Percentiles rank a stretch among this genome's conserved stretches.
Evolutionary conservation across 2,797 vertebrate genomes (phyloP).

Genomic region (Sparus aurata): DNA sequence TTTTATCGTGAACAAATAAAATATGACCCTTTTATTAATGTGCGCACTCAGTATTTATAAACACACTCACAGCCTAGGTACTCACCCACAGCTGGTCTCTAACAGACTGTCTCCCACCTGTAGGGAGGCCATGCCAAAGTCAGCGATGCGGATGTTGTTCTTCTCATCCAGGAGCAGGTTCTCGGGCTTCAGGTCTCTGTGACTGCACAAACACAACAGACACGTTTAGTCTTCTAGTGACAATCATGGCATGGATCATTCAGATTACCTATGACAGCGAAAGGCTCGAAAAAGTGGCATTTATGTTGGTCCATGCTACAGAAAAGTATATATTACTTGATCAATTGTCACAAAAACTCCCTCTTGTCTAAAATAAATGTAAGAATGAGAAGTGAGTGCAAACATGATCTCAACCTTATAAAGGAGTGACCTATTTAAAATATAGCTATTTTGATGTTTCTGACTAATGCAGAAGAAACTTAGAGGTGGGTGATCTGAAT

Average conservation of each 20-base stretch:
- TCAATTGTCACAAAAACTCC: neutral
- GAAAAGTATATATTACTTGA: slow-evolving; percentile 1
- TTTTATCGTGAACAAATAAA: neutral
- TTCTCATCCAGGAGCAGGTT: slow-evolving; percentile 95
- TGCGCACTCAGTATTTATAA: slow-evolving; percentile 2
- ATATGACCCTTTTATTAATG: neutral
- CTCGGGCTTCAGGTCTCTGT: slow-evolving; percentile 95
- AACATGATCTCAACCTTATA: neutral
- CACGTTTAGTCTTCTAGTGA: neutral
- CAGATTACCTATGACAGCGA: neutral
- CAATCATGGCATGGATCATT: neutral
- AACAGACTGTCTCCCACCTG: slow-evolving; percentile 96
- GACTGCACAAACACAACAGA: slow-evolving; percentile 80
- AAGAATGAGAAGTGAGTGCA: neutral
- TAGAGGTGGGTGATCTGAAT: no score
- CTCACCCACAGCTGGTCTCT: slow-evolving; percentile 96
- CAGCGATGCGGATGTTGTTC: slow-evolving; percentile 95
- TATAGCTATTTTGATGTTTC: neutral
- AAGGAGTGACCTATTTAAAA: neutral
- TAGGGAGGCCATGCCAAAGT: slow-evolving; percentile 96
- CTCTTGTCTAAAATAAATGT: neutral
- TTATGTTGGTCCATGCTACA: neutral
- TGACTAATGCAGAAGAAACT: neutral
- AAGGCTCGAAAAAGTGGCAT: slow-evolving; percentile 12
- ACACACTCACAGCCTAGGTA: slow-evolving; percentile 42